A percentile compares a stretch with the other conserved stretches of the same genome.
Evolutionary conservation across 2,888 invertebrate species (phyloP).

Genomic region (Eristalis intricaria): DNA sequence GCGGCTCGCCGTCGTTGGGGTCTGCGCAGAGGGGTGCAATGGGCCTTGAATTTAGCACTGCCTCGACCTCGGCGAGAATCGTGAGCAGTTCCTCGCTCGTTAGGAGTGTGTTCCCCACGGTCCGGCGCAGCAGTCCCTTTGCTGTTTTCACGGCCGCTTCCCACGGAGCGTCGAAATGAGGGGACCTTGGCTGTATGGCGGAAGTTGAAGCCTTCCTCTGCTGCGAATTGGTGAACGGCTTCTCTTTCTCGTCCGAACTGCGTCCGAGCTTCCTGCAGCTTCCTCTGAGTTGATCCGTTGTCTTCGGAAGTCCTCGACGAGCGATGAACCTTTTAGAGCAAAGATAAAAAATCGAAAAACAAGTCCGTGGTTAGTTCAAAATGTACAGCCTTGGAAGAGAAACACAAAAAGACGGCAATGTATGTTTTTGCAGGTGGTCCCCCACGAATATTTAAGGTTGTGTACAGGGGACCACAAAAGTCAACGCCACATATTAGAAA

Average conservation of each 20-base stretch:
- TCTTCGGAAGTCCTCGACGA: too few relatives aligned
- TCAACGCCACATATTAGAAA: conserved; percentile 40
- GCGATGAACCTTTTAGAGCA: too few relatives aligned
- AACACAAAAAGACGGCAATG: conserved; percentile 9
- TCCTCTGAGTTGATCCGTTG: background rate
- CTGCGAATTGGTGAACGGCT: too few relatives aligned
- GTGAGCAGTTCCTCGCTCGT: background rate
- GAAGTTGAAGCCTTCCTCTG: conserved; percentile 13
- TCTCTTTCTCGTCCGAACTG: conserved; percentile 5
- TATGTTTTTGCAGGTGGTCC: conserved; percentile 64
- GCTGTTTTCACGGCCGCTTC: background rate
- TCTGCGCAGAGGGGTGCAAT: background rate
- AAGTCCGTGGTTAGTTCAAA: background rate
- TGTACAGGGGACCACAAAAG: conserved; percentile 59
- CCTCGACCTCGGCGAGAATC: too few relatives aligned
- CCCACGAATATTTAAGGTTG: too few relatives aligned
- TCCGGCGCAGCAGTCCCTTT: background rate
- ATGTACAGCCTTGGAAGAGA: conserved; percentile 2
- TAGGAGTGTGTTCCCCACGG: background rate
- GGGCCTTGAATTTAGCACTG: too few relatives aligned
- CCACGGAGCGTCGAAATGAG: background rate
- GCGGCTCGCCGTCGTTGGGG: background rate
- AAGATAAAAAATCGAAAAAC: conserved; percentile 3
- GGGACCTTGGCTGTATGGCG: conserved; percentile 4
- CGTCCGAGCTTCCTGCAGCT: background rate